Base-by-base conservation (phyloP, 2,797 vertebrate species). In the Hapalemur alaotrensis region DNA sequence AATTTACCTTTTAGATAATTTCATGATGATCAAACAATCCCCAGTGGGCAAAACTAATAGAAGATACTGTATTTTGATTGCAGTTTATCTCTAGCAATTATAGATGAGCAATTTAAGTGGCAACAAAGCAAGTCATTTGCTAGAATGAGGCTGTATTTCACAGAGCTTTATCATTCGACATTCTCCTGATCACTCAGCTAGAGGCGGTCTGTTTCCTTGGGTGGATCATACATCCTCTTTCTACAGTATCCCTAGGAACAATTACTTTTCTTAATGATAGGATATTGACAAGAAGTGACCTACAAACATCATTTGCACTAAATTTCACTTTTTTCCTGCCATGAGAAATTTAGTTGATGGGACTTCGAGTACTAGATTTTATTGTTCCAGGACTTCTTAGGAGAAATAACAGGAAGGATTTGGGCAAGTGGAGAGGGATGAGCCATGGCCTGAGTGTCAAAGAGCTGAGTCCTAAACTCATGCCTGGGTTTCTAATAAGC, bases 1-100 rank as follows among this genome's bases (percentile, higher is more conserved):
- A 97, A 98, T 93, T 86, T 92, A 92, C 88, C 96, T 98, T 97
- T 98, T 97, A 83, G 93, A 96, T 97, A 97, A 95, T 97, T 97
- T 95, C 5, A 32, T 96, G 93, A 89, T 80, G 96, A 97, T 89
- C 43, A 8, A 97, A 97, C 79, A 95, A 96, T 97, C 80, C 95
- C 95, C 91, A 93, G 4, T 96, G 93, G 96, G 93, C 95, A 98
- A 89, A 0, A 97, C 90, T 97, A 97, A 97, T 95, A n/a, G 96
- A 97, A 92, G 93, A 96, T 93, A 95, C 46, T 94, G 61, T 96
- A 93, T 94, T 98, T 97, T 97, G 96, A 93, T 95, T 96, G 96
- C 90, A 90, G 91, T 96, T 95, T 97, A 96, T 98, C 73, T 97
- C 38, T 0, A 91, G 96, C 96, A 97, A 93, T 98, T 98, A 87